A percentile compares a stretch with the other conserved stretches of the same genome.
phyloP scores from a whole-genome alignment of 2,113 vertebrate species.

The Eidolon helvum region DNA sequence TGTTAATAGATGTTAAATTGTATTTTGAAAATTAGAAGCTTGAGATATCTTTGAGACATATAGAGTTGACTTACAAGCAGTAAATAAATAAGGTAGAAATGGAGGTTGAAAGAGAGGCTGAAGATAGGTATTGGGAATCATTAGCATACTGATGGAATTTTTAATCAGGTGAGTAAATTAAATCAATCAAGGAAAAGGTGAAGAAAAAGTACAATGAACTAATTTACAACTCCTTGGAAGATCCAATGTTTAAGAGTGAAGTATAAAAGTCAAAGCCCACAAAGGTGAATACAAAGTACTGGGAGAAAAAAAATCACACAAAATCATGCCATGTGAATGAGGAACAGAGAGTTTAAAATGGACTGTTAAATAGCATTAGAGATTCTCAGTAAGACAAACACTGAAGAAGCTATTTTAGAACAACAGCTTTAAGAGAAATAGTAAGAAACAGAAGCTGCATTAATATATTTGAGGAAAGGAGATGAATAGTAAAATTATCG shows the following conservation, averaged over 20 bases:
- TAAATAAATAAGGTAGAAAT: background rate
- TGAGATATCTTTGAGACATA: background rate
- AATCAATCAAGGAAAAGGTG: background rate
- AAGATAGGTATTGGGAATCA: background rate
- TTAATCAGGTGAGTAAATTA: background rate
- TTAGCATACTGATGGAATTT: constrained; percentile 13
- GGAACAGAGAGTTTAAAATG: background rate
- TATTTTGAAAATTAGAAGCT: background rate
- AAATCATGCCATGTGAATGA: background rate
- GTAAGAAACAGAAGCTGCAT: background rate
- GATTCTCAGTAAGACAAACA: background rate
- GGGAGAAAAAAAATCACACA: background rate
- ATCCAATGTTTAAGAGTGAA: background rate
- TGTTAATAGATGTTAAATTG: background rate
- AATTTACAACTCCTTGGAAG: background rate
- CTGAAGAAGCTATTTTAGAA: background rate
- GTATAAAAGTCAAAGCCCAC: background rate
- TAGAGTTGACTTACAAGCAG: background rate
- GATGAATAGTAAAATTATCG: background rate
- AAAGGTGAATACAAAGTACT: background rate
- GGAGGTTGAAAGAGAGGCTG: background rate
- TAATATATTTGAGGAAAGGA: background rate
- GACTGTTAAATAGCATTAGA: background rate
- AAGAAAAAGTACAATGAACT: background rate
- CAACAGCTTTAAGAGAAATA: background rate